Percentiles rank a stretch among this genome's conserved stretches.
These are phyloP conservation scores for Origma solitaria DNA, from an alignment of 2,113 vertebrate species.

Conservation along the genomic window DNA sequence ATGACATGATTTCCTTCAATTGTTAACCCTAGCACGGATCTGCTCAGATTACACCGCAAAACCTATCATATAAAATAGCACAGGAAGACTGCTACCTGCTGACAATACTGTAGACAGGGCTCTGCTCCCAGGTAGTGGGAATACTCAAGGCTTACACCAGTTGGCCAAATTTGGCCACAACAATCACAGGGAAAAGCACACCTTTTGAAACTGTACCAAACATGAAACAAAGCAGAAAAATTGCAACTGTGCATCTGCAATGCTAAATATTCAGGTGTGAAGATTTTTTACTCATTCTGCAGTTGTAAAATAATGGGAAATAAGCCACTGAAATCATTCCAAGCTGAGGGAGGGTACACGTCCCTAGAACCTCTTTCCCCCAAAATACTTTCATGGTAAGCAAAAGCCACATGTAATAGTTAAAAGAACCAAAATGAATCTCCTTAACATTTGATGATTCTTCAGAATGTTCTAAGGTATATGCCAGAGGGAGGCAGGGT, in stretches of 20 bases:
- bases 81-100: neutral
- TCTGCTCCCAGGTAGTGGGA: neutral
- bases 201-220: neutral
- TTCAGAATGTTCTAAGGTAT: neutral
- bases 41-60: neutral
- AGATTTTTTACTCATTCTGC: neutral
- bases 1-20: neutral
- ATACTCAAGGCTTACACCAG: neutral
- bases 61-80: neutral
- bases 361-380: neutral
- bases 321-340: neutral
- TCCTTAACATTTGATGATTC: neutral
- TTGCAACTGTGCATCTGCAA: neutral
- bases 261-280: neutral
- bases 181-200: neutral
- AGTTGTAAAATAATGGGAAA: neutral
- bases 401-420: neutral
- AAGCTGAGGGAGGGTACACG: neutral
- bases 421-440: neutral
- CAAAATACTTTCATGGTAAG: neutral
- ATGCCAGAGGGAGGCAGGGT: neutral
- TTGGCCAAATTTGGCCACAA: neutral
- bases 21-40: neutral
- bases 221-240: neutral
- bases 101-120: neutral